These are phyloP conservation scores for Oligia fasciuncula DNA, from an alignment of 2,888 invertebrate species.

Conservation along the genomic window DNA sequence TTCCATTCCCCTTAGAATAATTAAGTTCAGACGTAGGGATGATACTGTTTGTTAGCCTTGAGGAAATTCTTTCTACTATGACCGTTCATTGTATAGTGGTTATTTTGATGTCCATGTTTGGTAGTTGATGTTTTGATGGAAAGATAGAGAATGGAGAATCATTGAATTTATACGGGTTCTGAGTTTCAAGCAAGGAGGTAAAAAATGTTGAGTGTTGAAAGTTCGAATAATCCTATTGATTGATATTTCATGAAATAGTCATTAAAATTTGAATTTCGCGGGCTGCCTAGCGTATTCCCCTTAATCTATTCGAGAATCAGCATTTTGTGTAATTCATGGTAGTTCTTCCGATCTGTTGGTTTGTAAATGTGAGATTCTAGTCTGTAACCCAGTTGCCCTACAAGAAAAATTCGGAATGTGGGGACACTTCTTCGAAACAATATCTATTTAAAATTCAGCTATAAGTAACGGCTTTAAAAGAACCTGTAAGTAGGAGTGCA, in stretches of 20 bases:
- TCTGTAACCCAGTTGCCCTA: background rate
- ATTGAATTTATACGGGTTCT: background rate
- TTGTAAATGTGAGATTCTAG: background rate
- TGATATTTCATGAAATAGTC: background rate
- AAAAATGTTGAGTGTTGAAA: background rate
- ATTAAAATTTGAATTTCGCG: background rate
- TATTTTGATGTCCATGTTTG: background rate
- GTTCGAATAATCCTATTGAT: background rate
- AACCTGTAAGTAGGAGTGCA: background rate
- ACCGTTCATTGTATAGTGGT: background rate
- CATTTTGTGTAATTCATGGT: background rate
- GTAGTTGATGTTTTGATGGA: background rate
- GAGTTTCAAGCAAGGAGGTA: background rate
- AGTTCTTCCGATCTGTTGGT: background rate
- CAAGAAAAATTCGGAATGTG: background rate
- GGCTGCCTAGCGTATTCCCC: background rate
- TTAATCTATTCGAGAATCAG: background rate
- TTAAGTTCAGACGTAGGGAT: slow-evolving; percentile 62
- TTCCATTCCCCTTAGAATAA: slow-evolving; percentile 61
- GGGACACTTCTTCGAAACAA: background rate
- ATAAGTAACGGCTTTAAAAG: background rate
- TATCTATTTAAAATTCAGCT: background rate
- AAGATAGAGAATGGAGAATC: background rate
- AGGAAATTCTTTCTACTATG: background rate
- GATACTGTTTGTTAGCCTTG: slow-evolving; percentile 11